phyloP scores from a whole-genome alignment of 23 tunicate genomes.

The Halocynthia roretzi region DNA sequence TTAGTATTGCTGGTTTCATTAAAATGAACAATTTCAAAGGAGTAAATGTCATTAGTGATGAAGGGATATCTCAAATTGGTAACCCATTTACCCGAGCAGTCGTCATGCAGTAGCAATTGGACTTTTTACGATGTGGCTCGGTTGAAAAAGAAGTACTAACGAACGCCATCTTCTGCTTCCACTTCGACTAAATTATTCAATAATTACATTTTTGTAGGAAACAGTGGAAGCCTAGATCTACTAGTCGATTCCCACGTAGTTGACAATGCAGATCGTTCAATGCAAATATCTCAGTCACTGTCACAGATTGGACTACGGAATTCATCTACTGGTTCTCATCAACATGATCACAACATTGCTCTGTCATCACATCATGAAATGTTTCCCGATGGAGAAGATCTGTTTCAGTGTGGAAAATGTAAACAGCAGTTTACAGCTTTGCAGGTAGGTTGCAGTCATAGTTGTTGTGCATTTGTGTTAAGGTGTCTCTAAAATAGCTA shows the following conservation, averaged over 20 bases:
- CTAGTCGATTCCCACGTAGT: constrained; percentile 8
- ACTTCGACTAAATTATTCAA: background rate
- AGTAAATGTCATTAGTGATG: too few species aligned
- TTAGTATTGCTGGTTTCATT: background rate
- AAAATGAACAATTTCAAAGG: background rate
- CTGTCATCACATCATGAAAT: background rate
- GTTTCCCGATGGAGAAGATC: constrained; percentile 17
- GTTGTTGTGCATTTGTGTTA: too few species aligned
- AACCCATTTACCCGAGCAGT: too few species aligned
- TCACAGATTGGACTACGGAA: constrained; percentile 9
- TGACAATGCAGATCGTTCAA: constrained; percentile 2
- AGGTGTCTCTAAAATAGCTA: too few species aligned
- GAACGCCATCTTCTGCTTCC: background rate
- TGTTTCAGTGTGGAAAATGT: constrained; percentile 15
- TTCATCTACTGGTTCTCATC: background rate
- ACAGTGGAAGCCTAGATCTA: background rate
- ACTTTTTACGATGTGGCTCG: too few species aligned
- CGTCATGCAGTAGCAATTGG: too few species aligned
- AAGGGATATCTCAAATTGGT: too few species aligned
- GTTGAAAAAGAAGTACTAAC: background rate
- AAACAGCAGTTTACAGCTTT: constrained; percentile 21
- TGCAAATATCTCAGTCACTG: constrained; percentile 9
- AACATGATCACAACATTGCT: background rate
- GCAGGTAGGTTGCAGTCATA: background rate
- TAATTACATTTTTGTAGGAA: background rate